A percentile compares a stretch with the other conserved stretches of the same genome.
These are phyloP conservation scores for Bibio marci DNA, from an alignment of 2,888 invertebrate species.

Conservation along the genomic window DNA sequence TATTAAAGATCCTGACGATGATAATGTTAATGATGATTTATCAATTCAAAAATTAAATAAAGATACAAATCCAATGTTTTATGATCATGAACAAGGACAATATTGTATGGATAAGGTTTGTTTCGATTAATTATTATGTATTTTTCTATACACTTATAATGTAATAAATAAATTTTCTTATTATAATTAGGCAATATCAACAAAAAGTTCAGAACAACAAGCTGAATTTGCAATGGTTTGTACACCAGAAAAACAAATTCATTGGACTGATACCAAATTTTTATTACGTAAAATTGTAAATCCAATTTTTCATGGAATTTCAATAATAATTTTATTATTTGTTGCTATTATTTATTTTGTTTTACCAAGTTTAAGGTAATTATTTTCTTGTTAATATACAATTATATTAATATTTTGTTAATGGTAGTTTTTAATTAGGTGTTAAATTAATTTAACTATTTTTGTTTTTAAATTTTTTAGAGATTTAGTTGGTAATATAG, in stretches of 20 bases:
- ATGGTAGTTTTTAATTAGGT: background rate
- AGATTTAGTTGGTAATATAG: constrained; percentile 69
- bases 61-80: constrained; percentile 32
- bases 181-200: constrained; percentile 19
- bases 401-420: no score
- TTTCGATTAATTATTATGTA: constrained; percentile 9
- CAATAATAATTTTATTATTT: constrained; percentile 49
- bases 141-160: no score
- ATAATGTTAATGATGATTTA: constrained; percentile 23
- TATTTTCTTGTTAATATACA: no score
- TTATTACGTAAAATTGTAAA: constrained; percentile 57
- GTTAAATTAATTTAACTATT: no score
- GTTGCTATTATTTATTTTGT: constrained; percentile 70
- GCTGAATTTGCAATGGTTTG: constrained; percentile 58
- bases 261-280: constrained; percentile 57
- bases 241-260: constrained; percentile 47
- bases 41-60: constrained; percentile 25
- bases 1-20: constrained; percentile 37
- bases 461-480: no score
- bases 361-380: constrained; percentile 51
- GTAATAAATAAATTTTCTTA: constrained; percentile 1
- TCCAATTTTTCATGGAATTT: constrained; percentile 57
- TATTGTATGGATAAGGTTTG: constrained; percentile 69
- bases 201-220: constrained; percentile 26
- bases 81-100: constrained; percentile 55